Evolutionary conservation across 2,797 vertebrate species (phyloP).

Genomic region (Falco columbarius): DNA sequence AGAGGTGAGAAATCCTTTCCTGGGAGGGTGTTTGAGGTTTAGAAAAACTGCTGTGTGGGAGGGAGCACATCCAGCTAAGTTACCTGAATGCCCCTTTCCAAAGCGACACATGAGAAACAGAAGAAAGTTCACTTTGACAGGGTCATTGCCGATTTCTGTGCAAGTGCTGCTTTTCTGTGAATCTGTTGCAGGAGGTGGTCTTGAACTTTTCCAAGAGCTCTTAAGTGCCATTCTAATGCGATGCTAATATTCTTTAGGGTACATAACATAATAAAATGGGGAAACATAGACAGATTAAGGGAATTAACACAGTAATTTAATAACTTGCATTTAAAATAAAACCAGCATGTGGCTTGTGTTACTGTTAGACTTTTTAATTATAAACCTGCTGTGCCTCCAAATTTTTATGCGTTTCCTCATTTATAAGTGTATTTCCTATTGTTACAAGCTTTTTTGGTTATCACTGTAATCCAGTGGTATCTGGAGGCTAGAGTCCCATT

Average conservation of each 20-base stretch:
- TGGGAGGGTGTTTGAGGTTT: not conserved
- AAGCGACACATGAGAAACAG: not conserved
- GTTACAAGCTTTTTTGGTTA: not conserved
- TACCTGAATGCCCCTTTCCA: not conserved
- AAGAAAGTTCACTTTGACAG: not conserved
- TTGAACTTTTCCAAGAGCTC: not conserved
- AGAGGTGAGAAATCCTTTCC: not conserved
- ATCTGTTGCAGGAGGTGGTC: not conserved
- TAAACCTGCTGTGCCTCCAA: conserved; percentile 21
- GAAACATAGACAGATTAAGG: not conserved
- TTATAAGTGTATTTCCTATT: not conserved
- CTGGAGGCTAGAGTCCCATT: not conserved
- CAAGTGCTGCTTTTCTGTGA: not conserved
- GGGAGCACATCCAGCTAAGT: not conserved
- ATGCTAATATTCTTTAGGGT: conserved; percentile 2
- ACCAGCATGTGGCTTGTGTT: conserved; percentile 20
- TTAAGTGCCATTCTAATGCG: not conserved
- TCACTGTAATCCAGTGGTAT: not conserved
- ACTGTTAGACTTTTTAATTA: conserved; percentile 43
- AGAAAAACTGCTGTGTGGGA: not conserved
- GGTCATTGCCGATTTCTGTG: not conserved
- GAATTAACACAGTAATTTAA: conserved; percentile 46
- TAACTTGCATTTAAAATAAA: conserved; percentile 49
- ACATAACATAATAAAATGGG: not conserved
- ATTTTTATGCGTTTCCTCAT: not conserved